Base-by-base conservation (phyloP, 1,140 invertebrate species). In the fruit fly (Drosophila melanogaster) region DNA sequence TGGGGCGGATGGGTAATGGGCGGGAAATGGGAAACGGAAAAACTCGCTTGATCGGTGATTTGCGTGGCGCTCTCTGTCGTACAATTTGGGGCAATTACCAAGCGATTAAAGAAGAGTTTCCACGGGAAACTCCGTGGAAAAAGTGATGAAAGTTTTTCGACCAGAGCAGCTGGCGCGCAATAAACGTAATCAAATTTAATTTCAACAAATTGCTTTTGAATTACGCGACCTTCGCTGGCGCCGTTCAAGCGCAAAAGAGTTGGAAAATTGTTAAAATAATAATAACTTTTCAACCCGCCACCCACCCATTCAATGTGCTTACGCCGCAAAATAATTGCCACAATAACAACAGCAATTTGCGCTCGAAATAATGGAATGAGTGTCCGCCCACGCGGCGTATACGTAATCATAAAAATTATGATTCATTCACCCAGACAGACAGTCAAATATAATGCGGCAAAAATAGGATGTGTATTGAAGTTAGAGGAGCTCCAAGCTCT, bases 121-220 rank as follows among this genome's bases (percentile, higher is more conserved):
- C 64, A 53, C 37, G 19, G 17, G 40, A 61, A 66, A 58, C 46
- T 41, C 33, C 1, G 37, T 41, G 37, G 51, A 59, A 60, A 66
- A 54, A 47, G 15, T 24, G 64, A 51, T 24, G 55, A 58, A 78
- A 72, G 43, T 59, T 77, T 84, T 72, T 50, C 4, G 22, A 19
- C 24, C 64, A 4, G 35, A 65, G 17, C 80, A 72, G 80, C 55
- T 85, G 81, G 81, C 81, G 76, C 75, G 79, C 66, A 66, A 86
- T 86, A 86, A 86, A 86, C 79, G 81, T 79, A 86, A 86, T 86
- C 83, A 86, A 86, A 86, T 86, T 86, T 86, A 86, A 86, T 86
- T 86, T 86, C 84, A 61, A 87, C 83, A 86, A 86, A 86, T 86
- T 86, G 83, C 83, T 87, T 86, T 86, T 72, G 83, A 86, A 86